phyloP scores from a whole-genome alignment of 30 jellyfish, hydroid and myxozoan species.

The Turritopsis dohrnii region DNA sequence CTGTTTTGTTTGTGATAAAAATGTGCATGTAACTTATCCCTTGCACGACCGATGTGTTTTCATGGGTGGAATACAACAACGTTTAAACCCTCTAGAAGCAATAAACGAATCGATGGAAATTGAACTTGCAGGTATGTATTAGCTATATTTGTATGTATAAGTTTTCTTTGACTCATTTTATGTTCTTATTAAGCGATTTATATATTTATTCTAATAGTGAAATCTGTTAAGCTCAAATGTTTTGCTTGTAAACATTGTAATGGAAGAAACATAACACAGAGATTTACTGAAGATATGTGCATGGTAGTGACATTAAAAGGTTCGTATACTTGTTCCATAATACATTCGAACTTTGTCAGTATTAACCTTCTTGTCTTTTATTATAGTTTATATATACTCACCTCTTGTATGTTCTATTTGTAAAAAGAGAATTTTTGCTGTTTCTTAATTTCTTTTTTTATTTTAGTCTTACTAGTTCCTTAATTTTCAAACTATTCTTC shows the following conservation, averaged over 20 bases:
- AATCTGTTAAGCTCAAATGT: slow-evolving; percentile 1
- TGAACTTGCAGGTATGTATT: not conserved
- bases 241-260: not conserved
- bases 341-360: not conserved
- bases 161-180: not conserved
- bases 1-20: too few species aligned
- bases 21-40: too few species aligned
- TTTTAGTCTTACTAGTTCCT: too few species aligned
- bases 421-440: too few species aligned
- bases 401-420: too few species aligned
- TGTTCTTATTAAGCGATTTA: not conserved
- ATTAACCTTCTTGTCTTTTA: too few species aligned
- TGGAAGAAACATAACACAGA: not conserved
- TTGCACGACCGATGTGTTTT: too few species aligned
- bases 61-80: too few species aligned
- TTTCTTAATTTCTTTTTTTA: too few species aligned
- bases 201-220: not conserved
- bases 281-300: not conserved
- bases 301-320: slow-evolving; percentile 4
- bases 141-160: not conserved
- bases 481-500: too few species aligned
- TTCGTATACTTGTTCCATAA: not conserved
- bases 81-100: too few species aligned
- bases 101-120: not conserved
- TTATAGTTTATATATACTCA: too few species aligned